Base-by-base conservation (phyloP, 2,797 vertebrate species). In the Pelobates cultripes region DNA sequence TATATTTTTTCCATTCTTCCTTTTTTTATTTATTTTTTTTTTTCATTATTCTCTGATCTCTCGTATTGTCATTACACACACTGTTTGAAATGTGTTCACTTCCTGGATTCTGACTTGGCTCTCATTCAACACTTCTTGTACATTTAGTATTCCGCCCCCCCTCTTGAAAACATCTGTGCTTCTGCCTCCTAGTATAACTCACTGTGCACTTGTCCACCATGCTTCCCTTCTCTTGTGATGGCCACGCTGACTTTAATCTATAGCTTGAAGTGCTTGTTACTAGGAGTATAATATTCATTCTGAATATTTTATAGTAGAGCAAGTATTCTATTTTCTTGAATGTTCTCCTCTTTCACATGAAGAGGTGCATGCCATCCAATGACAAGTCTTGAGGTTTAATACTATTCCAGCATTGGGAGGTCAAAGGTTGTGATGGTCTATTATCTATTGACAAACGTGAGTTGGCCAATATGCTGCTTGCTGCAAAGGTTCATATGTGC, bases 181-280 rank as follows among this genome's bases (percentile, higher is more conserved):
- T 45, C 42, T 70, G 6, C 66, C 68, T 70, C 12, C 3, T 41
- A 40, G 57, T 41, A 45, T 40, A 61, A 51, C 78, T 73, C 64
- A 75, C 43, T 13, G 78, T 57, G 40, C 78, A 17, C 61, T 80
- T 74, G 78, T 67, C 63, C 74, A 44, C 70, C 60, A 43, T 17
- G 44, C 57, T 14, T 42, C 44, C 63, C 60, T 66, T 66, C 68
- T 44, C 5, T 44, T 45, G 10, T 68, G 66, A 10, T 43, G 14
- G 61, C 61, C n/a, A 64, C 10, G 3, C 17, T 28, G 17, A n/a
- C 14, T 64, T 64, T 7, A 10, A 41, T 10, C 55, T 57, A 12
- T 10, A 47, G 45, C 45, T 28, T 28, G 28, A 28, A 28, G 28
- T 28, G 28, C 28, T 28, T 28, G 47, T 6, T 6, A 51, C 47